Conservation (phyloP, 53 echinoderm and acorn worm species). For the Luidia sarsii region DNA sequence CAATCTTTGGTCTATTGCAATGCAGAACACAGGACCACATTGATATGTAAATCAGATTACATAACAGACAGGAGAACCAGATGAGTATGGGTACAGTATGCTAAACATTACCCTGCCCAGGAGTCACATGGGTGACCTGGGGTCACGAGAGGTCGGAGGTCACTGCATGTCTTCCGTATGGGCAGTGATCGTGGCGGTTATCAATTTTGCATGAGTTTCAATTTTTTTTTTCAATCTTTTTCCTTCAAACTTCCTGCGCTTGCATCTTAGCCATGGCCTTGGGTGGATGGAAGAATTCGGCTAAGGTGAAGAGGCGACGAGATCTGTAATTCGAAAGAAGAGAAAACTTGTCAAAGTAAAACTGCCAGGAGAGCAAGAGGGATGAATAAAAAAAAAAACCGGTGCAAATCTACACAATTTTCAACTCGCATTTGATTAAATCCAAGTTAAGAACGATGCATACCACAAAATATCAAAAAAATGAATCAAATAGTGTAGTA, state of each 20-base stretch:
- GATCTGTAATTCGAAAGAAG: constrained; percentile 28
- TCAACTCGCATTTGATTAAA: too few species aligned
- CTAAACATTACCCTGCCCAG: constrained; percentile 49
- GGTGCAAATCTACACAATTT: too few species aligned
- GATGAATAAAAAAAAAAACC: not conserved
- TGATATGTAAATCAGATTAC: too few species aligned
- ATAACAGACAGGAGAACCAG: not conserved
- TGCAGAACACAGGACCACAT: too few species aligned
- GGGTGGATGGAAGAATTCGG: too few species aligned
- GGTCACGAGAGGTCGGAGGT: not conserved
- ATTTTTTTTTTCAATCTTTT: not conserved
- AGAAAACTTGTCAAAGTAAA: constrained; percentile 22
- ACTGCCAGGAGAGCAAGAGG: constrained; percentile 6
- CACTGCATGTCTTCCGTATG: not conserved
- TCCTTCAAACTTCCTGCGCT: too few species aligned
- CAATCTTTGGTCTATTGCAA: too few species aligned
- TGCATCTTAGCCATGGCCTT: too few species aligned
- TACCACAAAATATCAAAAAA: too few species aligned
- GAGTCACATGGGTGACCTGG: not conserved
- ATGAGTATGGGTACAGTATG: not conserved
- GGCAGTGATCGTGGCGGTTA: not conserved
- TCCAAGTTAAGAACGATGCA: too few species aligned
- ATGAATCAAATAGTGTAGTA: too few species aligned
- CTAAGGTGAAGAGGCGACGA: too few species aligned
- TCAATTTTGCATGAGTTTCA: not conserved